Conservation (phyloP, 37 sponge, comb jelly and placozoan genomes). For the Haliclona indistincta region DNA sequence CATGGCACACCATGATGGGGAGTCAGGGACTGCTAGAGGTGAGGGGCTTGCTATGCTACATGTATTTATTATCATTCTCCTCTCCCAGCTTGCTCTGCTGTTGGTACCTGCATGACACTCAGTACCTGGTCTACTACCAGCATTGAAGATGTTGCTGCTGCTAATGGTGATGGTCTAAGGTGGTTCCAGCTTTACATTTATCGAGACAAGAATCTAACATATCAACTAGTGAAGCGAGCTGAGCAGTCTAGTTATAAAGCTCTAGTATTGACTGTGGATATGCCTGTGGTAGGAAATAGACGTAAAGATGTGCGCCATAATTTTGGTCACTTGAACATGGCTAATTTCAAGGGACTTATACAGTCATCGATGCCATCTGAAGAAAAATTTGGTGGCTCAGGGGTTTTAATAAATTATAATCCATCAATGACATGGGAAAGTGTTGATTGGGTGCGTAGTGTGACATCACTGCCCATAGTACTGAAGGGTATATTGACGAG, state of each 20-base stretch:
- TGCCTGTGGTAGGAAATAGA: background rate
- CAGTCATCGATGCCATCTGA: constrained; percentile 11
- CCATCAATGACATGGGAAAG: constrained; percentile 71
- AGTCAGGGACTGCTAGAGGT: constrained; percentile 87
- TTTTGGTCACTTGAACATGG: constrained; percentile 54
- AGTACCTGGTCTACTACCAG: constrained; percentile 42
- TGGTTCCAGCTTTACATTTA: constrained; percentile 63
- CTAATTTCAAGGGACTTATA: constrained; percentile 49
- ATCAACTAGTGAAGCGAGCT: constrained; percentile 36
- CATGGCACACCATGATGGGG: constrained; percentile 89
- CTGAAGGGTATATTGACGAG: constrained; percentile 86
- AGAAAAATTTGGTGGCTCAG: constrained; percentile 23
- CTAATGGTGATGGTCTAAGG: constrained; percentile 13
- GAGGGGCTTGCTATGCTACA: background rate
- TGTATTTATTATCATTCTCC: background rate
- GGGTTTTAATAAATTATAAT: constrained; percentile 23
- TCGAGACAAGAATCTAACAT: constrained; percentile 21
- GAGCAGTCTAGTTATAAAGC: constrained; percentile 46
- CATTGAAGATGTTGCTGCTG: constrained; percentile 52
- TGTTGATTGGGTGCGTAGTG: constrained; percentile 64
- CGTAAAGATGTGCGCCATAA: background rate
- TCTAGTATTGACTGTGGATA: constrained; percentile 56
- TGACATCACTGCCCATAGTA: constrained; percentile 73
- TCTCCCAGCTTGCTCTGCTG: constrained; percentile 15
- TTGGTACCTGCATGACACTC: constrained; percentile 45